Evolutionary conservation across 2,888 invertebrate genomes (phyloP).

Genomic region (Ptychoptera albimana): DNA sequence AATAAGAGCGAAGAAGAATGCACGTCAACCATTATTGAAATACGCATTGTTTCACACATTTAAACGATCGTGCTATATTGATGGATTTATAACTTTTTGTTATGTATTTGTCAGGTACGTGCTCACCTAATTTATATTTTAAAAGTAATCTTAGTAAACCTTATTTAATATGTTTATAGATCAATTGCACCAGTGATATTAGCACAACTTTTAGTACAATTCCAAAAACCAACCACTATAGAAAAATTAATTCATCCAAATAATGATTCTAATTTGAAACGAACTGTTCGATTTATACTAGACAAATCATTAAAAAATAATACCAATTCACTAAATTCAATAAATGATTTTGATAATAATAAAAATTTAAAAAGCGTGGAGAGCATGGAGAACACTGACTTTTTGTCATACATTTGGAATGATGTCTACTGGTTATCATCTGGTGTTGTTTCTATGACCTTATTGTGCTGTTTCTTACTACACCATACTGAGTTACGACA

Average conservation of each 20-base stretch:
- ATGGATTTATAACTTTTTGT: constrained; percentile 40
- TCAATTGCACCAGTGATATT: constrained; percentile 27
- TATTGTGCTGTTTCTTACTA: constrained; percentile 22
- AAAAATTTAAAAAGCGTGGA: background rate
- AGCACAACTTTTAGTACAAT: constrained; percentile 27
- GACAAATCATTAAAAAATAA: too few species aligned
- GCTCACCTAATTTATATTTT: background rate
- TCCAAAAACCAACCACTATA: constrained; percentile 17
- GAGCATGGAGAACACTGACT: constrained; percentile 5
- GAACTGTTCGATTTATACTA: too few species aligned
- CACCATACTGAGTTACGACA: constrained; percentile 29
- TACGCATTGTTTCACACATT: constrained; percentile 50
- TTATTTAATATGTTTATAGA: constrained; percentile 14
- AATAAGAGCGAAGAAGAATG: constrained; percentile 36
- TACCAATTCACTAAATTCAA: too few species aligned
- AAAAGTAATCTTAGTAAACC: background rate
- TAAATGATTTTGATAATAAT: too few species aligned
- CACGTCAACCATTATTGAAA: constrained; percentile 43
- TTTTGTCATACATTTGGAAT: constrained; percentile 19
- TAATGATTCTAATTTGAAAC: background rate
- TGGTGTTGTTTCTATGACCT: constrained; percentile 22
- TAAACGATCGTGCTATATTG: constrained; percentile 49
- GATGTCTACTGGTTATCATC: constrained; percentile 24
- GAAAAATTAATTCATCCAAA: too few species aligned
- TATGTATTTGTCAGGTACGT: constrained; percentile 27